These are phyloP conservation scores for Artibeus lituratus DNA, from an alignment of 2,797 vertebrate genomes.

Conservation along the genomic window DNA sequence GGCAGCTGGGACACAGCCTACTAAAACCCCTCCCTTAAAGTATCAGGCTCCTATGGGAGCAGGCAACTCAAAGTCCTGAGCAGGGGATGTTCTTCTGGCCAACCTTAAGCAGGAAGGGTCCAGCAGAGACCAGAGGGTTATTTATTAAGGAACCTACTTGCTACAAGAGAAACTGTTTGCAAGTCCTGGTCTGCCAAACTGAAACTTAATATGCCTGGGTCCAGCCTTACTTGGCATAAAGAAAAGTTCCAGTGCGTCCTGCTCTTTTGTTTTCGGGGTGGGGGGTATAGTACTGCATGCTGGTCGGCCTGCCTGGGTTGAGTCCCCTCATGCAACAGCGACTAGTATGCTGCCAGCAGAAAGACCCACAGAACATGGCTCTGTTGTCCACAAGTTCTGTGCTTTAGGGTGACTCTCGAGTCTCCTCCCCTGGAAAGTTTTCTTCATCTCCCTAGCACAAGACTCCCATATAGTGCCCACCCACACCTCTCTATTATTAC, in stretches of 20 bases:
- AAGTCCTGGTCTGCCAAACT: not conserved
- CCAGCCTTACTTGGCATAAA: not conserved
- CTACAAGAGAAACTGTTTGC: slow-evolving; percentile 27
- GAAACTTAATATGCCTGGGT: not conserved
- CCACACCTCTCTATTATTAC: not conserved
- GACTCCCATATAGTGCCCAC: not conserved
- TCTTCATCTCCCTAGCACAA: not conserved
- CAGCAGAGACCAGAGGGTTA: not conserved
- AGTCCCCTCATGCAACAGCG: not conserved
- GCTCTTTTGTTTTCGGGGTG: not conserved
- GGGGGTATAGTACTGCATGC: not conserved
- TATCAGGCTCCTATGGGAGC: not conserved
- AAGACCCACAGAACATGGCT: not conserved
- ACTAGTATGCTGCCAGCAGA: not conserved
- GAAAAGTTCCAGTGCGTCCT: slow-evolving; percentile 16
- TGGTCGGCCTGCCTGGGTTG: not conserved
- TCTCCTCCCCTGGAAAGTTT: not conserved
- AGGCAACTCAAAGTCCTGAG: not conserved
- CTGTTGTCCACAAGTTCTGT: not conserved
- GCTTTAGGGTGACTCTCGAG: not conserved
- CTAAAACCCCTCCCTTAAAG: not conserved
- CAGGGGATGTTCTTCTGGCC: not conserved
- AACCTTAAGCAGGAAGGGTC: not conserved
- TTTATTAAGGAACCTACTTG: not conserved
- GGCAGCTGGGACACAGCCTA: not conserved